A percentile compares a stretch with the other conserved stretches of the same genome.
phyloP scores from a whole-genome alignment of 2,888 invertebrate species.

The Chaetogeoica ovagalla region DNA sequence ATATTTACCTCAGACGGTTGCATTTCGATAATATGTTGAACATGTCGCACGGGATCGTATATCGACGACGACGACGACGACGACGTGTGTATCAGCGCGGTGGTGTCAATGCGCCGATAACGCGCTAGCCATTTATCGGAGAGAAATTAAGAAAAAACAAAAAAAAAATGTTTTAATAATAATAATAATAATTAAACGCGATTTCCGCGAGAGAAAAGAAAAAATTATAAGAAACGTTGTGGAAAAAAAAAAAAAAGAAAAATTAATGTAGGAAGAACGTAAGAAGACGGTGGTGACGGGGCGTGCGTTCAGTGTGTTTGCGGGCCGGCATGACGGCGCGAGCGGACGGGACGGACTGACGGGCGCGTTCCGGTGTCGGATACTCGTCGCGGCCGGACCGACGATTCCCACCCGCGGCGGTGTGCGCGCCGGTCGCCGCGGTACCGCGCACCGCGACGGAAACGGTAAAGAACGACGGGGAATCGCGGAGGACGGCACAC shows the following conservation, averaged over 20 bases:
- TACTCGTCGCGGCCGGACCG: neutral
- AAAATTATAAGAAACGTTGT: too few species aligned
- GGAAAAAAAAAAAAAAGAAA: too few species aligned
- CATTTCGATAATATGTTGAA: conserved; percentile 23
- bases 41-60: conserved; percentile 18
- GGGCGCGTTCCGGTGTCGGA: conserved; percentile 3
- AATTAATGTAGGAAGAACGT: too few species aligned
- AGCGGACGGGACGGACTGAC: conserved; percentile 48
- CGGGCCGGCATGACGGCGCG: conserved; percentile 52
- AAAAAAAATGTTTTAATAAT: too few species aligned
- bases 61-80: neutral
- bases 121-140: conserved; percentile 14
- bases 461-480: neutral
- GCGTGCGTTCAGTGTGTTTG: conserved; percentile 1
- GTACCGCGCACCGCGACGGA: neutral
- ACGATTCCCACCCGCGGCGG: too few species aligned
- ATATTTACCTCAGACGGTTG: conserved; percentile 31
- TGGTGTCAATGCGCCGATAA: too few species aligned
- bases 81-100: neutral
- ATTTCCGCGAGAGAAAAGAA: too few species aligned
- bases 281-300: neutral
- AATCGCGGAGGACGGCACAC: neutral
- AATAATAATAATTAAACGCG: neutral
- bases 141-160: too few species aligned
- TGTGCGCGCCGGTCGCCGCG: neutral